Evolutionary conservation across 2,113 vertebrate species (phyloP), one percentile per base, ranked within the genome.

Genomic region (Cheilinus undulatus): DNA sequence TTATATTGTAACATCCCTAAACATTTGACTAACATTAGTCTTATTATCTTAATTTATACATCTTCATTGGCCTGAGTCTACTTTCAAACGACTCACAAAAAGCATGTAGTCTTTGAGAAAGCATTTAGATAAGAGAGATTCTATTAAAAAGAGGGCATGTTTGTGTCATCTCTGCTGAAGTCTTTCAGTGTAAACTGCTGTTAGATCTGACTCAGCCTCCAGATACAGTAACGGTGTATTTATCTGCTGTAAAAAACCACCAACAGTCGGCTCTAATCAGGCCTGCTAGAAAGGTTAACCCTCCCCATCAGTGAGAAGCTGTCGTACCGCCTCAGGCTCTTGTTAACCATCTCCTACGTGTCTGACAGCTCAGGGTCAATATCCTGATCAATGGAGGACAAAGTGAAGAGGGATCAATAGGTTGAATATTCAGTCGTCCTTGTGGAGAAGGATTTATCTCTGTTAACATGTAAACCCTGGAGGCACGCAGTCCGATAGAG

Each of bases 371-470:
- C 80, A 24, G 69, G 83, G 82, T 88, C 82, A 89, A 85, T 88
- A 86, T 60, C 53, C 80, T 40, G 74, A 92, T 90, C 85, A 46
- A 67, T 89, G 73, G 81, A 81, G 81, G 84, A 88, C 85, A 69
- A 63, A 80, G 77, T 63, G 70, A 80, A 52, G 28, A 46, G 32
- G 54, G 77, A 88, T 90, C 86, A 80, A 78, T 84, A 32, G 54
- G 64, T 40, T 56, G 61, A 82, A 81, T 78, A 84, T 88, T 76
- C 63, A 67, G 53, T 57, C 13, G 60, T 69, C 78, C 82, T 78
- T 80, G 72, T 74, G 40, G 84, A 54, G 67, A 66, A 32, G 20
- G 65, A 86, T 87, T 86, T 86, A 69, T 73, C 32, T 69, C 67
- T 38, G 46, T 69, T 70, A 76, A 76, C 57, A 22, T 28, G 23